Percentiles rank a stretch among this genome's conserved stretches.
phyloP scores from a whole-genome alignment of 2,113 vertebrate species.

The Pelecanoides urinatrix region DNA sequence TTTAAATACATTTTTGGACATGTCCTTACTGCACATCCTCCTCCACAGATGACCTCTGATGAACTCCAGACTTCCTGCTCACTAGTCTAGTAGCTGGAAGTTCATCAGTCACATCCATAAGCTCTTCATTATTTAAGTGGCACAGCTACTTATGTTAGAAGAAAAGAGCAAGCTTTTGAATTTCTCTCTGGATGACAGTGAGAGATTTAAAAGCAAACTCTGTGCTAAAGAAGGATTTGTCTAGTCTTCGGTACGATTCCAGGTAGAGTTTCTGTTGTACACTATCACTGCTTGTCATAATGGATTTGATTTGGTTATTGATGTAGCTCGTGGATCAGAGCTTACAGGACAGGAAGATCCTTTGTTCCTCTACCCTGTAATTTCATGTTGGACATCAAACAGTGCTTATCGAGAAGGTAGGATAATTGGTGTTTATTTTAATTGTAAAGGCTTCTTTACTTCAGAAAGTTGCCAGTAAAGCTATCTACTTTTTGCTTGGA shows the following conservation, averaged over 20 bases:
- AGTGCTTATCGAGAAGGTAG: constrained; percentile 79
- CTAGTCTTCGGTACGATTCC: not conserved
- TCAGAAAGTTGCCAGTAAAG: not conserved
- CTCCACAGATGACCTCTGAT: not conserved
- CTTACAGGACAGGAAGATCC: constrained; percentile 78
- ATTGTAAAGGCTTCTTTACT: not conserved
- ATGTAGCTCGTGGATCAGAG: constrained; percentile 38
- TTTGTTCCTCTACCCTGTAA: constrained; percentile 75
- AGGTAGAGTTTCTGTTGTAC: not conserved
- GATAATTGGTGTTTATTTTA: not conserved
- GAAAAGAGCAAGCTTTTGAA: not conserved
- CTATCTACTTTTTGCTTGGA: not conserved
- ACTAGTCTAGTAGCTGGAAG: not conserved
- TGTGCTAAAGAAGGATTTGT: not conserved
- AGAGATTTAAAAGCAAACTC: not conserved
- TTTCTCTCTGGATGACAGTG: not conserved
- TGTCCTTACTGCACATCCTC: not conserved
- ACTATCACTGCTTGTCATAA: not conserved
- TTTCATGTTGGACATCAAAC: constrained; percentile 76
- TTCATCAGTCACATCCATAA: not conserved
- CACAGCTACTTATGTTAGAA: not conserved
- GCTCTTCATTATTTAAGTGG: not conserved
- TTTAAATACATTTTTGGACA: not conserved
- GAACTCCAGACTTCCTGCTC: not conserved
- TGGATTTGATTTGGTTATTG: constrained; percentile 18